These are phyloP conservation scores for Halichoerus grypus DNA, from an alignment of 2,113 vertebrate genomes.

Conservation along the genomic window DNA sequence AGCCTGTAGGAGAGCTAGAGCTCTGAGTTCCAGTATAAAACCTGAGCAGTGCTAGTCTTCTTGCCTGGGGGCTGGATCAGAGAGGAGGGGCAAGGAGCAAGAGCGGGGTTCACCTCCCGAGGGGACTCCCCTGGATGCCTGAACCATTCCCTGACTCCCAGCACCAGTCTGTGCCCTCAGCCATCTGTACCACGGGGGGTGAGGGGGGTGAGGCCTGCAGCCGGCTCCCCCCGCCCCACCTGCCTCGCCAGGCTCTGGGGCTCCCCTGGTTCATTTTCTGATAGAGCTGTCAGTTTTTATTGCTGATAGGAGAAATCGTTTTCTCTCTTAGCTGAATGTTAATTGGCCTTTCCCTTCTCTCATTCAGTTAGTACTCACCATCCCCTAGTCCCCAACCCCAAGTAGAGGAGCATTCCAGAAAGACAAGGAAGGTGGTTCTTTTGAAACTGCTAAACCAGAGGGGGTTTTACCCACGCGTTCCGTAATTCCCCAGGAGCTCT, in stretches of 20 bases:
- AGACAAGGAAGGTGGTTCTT: conserved; percentile 29
- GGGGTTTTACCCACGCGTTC: fast-evolving
- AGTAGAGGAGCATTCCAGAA: neutral
- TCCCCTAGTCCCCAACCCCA: neutral
- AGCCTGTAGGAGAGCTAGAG: neutral
- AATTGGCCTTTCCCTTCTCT: conserved; percentile 51
- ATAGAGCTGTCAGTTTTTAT: conserved; percentile 70
- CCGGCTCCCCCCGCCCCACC: neutral
- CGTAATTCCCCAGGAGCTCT: fast-evolving
- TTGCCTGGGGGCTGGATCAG: neutral
- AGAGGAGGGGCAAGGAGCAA: no score
- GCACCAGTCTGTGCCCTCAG: neutral
- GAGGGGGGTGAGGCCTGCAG: neutral
- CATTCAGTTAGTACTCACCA: neutral
- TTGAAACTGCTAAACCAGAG: conserved; percentile 17
- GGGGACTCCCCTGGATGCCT: neutral
- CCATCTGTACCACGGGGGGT: neutral
- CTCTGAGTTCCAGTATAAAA: neutral
- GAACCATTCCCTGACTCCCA: neutral
- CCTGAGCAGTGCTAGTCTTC: neutral
- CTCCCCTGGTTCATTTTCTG: conserved; percentile 53
- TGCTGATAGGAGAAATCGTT: conserved; percentile 66
- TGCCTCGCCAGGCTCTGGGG: neutral
- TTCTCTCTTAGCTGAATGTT: conserved; percentile 66
- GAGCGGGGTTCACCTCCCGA: fast-evolving